These are phyloP conservation scores for Amblyraja radiata DNA, from an alignment of 2,797 vertebrate species.

Conservation along the genomic window DNA sequence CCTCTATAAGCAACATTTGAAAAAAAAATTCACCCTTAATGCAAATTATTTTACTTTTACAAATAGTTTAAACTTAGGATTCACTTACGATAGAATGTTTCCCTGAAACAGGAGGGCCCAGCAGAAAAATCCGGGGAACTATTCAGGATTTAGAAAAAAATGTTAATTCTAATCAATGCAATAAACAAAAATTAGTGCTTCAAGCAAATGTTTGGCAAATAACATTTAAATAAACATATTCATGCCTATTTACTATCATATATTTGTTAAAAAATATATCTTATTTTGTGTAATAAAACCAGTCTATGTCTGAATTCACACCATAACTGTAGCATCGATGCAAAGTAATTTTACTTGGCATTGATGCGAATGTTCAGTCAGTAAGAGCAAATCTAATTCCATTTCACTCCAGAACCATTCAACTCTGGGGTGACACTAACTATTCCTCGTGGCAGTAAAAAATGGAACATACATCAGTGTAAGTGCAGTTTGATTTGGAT, in stretches of 20 bases:
- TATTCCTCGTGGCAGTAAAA: neutral
- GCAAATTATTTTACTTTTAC: neutral
- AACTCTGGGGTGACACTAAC: neutral
- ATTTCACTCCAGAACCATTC: neutral
- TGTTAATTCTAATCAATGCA: neutral
- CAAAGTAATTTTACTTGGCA: neutral
- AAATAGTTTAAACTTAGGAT: neutral
- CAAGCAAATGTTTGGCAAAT: neutral
- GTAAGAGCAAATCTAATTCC: neutral
- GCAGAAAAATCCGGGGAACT: constrained; percentile 61
- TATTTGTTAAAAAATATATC: neutral
- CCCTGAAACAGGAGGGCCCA: constrained; percentile 68
- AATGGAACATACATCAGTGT: neutral
- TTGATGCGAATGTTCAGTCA: neutral
- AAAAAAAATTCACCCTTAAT: neutral
- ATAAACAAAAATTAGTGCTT: neutral
- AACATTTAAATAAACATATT: neutral
- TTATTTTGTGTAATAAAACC: neutral
- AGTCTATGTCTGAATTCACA: neutral
- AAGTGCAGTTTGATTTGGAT: neutral
- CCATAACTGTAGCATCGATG: neutral
- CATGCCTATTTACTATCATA: neutral
- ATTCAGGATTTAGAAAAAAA: constrained; percentile 25
- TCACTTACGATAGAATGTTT: constrained; percentile 71
- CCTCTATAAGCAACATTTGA: neutral